phyloP scores from a whole-genome alignment of 2,113 vertebrate species.

The Nerophis lumbriciformis region DNA sequence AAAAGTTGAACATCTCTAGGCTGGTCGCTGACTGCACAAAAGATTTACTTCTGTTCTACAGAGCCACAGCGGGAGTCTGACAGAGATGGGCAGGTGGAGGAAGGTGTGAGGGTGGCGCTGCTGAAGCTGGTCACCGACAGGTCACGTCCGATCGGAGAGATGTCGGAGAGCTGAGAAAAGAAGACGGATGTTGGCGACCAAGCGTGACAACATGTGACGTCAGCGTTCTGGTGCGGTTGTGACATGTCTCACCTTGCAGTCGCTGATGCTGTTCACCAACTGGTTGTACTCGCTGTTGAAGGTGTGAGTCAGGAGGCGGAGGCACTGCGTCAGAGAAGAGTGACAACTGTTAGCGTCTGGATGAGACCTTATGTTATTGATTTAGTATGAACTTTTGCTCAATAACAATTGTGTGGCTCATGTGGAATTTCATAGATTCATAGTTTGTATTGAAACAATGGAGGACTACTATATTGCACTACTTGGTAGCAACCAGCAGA shows the following conservation, averaged over 20 bases:
- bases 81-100: slow-evolving; percentile 96
- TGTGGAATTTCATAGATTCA: not conserved
- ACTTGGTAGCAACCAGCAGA: not conserved
- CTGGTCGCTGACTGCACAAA: not conserved
- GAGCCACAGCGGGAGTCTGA: slow-evolving; percentile 87
- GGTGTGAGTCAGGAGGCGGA: slow-evolving; percentile 93
- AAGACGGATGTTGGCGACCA: not conserved
- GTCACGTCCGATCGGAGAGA: slow-evolving; percentile 87
- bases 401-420: not conserved
- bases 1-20: not conserved
- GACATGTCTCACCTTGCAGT: slow-evolving; percentile 83
- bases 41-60: slow-evolving; percentile 85
- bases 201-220: not conserved
- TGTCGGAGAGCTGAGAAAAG: slow-evolving; percentile 82
- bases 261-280: slow-evolving; percentile 91
- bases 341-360: slow-evolving; percentile 1
- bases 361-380: not conserved
- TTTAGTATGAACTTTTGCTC: no score
- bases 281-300: slow-evolving; percentile 93
- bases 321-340: slow-evolving; percentile 75
- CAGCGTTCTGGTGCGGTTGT: not conserved
- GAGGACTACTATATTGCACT: not conserved
- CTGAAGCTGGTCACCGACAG: slow-evolving; percentile 94
- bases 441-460: not conserved
- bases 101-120: slow-evolving; percentile 95